Conservation (phyloP, 2,797 vertebrate genomes). For the Threskiornis aethiopicus region DNA sequence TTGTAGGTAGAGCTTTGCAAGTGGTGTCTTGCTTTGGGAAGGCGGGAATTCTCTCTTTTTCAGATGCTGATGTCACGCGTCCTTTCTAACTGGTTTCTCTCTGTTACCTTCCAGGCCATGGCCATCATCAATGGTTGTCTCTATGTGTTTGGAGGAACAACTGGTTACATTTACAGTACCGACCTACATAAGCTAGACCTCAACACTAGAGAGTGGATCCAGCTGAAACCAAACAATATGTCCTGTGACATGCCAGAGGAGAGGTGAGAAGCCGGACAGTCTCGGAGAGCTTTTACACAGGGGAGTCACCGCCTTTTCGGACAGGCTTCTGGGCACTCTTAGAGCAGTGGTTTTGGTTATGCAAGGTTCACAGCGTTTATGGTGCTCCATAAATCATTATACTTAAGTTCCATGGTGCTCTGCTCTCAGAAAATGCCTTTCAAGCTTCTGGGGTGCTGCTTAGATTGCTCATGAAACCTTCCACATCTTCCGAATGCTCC, state of each 20-base stretch:
- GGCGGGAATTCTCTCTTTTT: neutral
- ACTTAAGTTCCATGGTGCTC: fast-evolving
- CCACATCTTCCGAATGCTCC: neutral
- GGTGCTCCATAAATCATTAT: neutral
- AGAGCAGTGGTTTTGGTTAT: neutral
- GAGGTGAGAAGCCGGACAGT: slow-evolving; percentile 75
- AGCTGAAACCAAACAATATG: slow-evolving; percentile 94
- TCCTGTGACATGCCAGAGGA: slow-evolving; percentile 95
- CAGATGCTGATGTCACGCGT: fast-evolving
- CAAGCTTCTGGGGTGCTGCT: neutral
- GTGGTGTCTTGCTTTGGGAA: neutral
- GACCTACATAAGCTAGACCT: slow-evolving; percentile 96
- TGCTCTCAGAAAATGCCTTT: neutral
- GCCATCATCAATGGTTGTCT: slow-evolving; percentile 94
- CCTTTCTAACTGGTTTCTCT: neutral
- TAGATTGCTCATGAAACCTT: neutral
- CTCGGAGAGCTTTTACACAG: neutral
- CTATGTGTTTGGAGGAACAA: slow-evolving; percentile 97
- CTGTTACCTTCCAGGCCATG: slow-evolving; percentile 75
- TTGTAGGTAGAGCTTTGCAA: neutral
- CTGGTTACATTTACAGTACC: slow-evolving; percentile 97
- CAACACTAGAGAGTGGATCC: slow-evolving; percentile 93
- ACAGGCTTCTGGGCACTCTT: neutral
- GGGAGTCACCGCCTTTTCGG: neutral
- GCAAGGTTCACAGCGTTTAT: too few relatives aligned